Base-by-base conservation (phyloP, 2,888 invertebrate genomes). In the Gandaritis pyraliata region DNA sequence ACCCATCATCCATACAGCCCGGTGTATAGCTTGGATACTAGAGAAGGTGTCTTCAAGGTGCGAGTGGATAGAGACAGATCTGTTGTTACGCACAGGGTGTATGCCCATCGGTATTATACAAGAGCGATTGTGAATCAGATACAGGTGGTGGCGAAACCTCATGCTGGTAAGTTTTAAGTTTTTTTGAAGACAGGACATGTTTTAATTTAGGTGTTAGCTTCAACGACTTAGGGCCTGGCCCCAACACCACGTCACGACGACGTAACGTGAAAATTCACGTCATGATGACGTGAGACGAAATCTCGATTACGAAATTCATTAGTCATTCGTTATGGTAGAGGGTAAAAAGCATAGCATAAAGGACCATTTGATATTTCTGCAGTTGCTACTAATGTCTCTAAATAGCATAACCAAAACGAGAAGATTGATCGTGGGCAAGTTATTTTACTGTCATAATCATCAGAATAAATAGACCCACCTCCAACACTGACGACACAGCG, bases 51-150 rank as follows among this genome's bases (percentile, higher is more conserved):
- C 0, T 93, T 93, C 66, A 88, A 87, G 76, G 91, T 92, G 1
- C 83, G 82, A 6, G 90, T 92, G 0, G 88, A 92, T 50, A 83
- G 92, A 69, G 91, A 92, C 12, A 75, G 88, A 50, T 93, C 92
- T 1, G 78, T 90, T 0, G 91, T 92, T 0, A 90, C 88, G 1
- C 93, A 93, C 57, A 83, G 90, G 68, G 86, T 93, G 13, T 93
- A 83, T 64, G 92, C 93, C 0, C 93, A 93, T 66, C 81, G 85
- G 64, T 92, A 80, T 66, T 93, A 93, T 58, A 92, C 92, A 1
- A 88, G 93, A 64, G 86, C 92, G 12, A 87, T 93, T 57, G 80
- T 93, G 4, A 93, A 93, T 70, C 93, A 93, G 71, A 88, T 93
- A 41, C 80, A 87, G 72, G 90, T 93, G 16, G 84, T 86, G 4